phyloP scores from a whole-genome alignment of 2,888 invertebrate genomes.

The Ormyrus labotus region DNA sequence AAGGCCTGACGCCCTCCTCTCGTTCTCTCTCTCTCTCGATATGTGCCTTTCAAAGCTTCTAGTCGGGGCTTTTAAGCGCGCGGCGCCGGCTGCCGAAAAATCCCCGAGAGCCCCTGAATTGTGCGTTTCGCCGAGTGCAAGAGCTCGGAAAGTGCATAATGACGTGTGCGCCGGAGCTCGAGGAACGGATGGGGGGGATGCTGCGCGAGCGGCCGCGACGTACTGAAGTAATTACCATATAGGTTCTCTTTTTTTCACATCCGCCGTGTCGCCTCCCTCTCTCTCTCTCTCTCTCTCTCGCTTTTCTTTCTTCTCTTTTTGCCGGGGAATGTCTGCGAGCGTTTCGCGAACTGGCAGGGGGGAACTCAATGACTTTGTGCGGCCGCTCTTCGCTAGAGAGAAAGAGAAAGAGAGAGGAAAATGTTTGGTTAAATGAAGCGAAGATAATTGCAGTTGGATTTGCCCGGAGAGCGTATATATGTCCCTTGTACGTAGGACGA shows the following conservation, averaged over 20 bases:
- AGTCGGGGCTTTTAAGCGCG: not conserved
- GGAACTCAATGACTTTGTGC: not conserved
- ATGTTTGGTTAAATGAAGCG: constrained; percentile 45
- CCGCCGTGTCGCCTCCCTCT: constrained; percentile 1
- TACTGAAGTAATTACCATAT: constrained; percentile 40
- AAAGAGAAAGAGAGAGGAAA: constrained; percentile 3
- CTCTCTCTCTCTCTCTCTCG: not conserved
- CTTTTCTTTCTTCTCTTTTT: not conserved
- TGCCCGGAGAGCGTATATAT: constrained; percentile 23
- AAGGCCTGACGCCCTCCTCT: not conserved
- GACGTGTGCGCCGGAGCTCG: not conserved
- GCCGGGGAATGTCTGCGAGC: not conserved
- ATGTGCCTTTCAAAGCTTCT: not conserved
- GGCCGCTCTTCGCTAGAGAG: not conserved
- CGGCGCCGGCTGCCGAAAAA: not conserved
- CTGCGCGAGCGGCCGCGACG: constrained; percentile 5
- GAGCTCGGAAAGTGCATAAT: constrained; percentile 42
- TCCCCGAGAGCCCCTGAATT: not conserved
- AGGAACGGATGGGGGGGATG: not conserved
- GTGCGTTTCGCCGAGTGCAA: constrained; percentile 37
- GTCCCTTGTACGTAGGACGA: not conserved
- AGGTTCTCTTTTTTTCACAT: constrained; percentile 7
- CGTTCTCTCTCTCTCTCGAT: not conserved
- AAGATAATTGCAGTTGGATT: constrained; percentile 49
- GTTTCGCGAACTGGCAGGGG: not conserved